phyloP scores from a whole-genome alignment of 2,797 vertebrate species.

The Falco cherrug region DNA sequence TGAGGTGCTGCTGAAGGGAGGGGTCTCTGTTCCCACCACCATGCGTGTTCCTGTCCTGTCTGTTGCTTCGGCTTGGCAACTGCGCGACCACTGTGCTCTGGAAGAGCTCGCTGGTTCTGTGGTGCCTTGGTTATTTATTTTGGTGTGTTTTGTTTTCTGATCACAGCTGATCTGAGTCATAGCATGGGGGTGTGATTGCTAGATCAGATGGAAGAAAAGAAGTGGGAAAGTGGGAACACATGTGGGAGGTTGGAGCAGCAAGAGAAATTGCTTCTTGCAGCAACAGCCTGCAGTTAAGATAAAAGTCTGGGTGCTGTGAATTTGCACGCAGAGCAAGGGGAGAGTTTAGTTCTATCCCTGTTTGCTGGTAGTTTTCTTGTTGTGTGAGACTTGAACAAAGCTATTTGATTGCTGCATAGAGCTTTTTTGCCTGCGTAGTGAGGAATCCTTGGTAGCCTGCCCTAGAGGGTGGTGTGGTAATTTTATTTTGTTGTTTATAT shows the following conservation, averaged over 20 bases:
- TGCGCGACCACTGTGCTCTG: not conserved
- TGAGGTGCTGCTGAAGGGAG: not conserved
- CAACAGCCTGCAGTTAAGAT: not conserved
- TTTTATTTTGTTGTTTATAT: not conserved
- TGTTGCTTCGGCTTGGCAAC: not conserved
- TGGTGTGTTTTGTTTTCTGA: not conserved
- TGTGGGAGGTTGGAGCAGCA: not conserved
- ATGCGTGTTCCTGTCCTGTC: accelerated
- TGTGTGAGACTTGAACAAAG: not conserved
- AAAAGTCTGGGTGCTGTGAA: not conserved
- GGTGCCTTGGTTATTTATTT: not conserved
- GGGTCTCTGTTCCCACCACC: not conserved
- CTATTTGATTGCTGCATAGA: not conserved
- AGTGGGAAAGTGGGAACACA: not conserved
- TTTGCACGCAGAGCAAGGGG: accelerated
- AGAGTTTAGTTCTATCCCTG: not conserved
- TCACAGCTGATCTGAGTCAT: not conserved
- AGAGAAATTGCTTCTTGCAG: not conserved
- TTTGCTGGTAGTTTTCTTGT: not conserved
- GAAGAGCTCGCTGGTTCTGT: not conserved
- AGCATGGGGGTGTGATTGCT: not conserved
- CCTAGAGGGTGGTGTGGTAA: not conserved
- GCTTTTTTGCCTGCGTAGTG: not conserved
- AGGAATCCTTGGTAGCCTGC: not conserved
- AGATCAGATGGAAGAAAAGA: not conserved